phyloP scores from a whole-genome alignment of 2,888 invertebrate genomes.

The Eurytoma californica region DNA sequence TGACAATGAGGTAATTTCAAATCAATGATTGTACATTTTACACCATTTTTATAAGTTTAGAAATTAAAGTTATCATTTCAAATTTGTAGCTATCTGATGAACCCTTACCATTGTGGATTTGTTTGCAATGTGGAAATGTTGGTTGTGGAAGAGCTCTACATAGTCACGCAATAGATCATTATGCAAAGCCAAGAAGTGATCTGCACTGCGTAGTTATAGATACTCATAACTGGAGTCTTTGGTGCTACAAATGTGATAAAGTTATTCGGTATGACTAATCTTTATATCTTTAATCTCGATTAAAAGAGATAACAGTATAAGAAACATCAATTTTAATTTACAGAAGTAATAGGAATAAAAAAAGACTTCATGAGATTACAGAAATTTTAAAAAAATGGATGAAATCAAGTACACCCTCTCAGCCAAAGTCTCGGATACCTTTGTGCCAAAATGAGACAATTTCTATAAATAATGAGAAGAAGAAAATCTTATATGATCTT shows the following conservation, averaged over 20 bases:
- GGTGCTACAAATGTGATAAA: constrained; percentile 88
- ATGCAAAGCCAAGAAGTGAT: constrained; percentile 85
- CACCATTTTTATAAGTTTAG: not conserved
- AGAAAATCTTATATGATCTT: constrained; percentile 58
- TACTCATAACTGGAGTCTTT: constrained; percentile 83
- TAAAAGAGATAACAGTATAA: constrained; percentile 3
- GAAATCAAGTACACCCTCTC: constrained; percentile 23
- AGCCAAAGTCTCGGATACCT: constrained; percentile 39
- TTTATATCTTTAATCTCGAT: not conserved
- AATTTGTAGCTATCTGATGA: constrained; percentile 57
- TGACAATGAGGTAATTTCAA: constrained; percentile 73
- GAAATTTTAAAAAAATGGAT: constrained; percentile 55
- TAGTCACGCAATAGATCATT: constrained; percentile 86
- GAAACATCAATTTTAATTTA: not conserved
- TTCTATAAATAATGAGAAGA: constrained; percentile 58
- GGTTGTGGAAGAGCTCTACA: constrained; percentile 83
- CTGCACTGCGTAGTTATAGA: constrained; percentile 85
- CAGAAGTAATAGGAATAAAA: constrained; percentile 35
- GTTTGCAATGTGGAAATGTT: constrained; percentile 87
- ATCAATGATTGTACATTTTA: constrained; percentile 16
- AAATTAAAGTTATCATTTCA: constrained; percentile 14
- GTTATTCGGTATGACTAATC: constrained; percentile 23
- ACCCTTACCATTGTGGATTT: constrained; percentile 81
- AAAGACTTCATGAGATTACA: constrained; percentile 51
- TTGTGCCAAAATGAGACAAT: constrained; percentile 48